Evolutionary conservation across 2,888 invertebrate species (phyloP).

Genomic region (Sinohyriopsis cumingii): DNA sequence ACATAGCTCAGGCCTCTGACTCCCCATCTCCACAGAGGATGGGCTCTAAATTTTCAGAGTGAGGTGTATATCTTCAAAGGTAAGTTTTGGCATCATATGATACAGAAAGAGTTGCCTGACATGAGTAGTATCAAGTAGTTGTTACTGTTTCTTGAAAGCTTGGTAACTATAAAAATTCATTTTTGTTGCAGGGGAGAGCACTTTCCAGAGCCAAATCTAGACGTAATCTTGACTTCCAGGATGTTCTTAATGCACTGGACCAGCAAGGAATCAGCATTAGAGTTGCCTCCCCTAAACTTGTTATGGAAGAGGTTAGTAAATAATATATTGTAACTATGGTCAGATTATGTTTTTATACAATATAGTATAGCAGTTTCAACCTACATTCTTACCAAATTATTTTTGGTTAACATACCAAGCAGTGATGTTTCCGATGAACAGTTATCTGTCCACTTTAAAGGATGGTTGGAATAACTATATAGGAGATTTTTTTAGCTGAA

Average conservation of each 20-base stretch:
- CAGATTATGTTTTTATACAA: neutral
- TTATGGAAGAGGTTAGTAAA: constrained; percentile 92
- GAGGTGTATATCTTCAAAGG: no score
- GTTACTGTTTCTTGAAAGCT: neutral
- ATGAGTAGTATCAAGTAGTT: no score
- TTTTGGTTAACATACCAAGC: no score
- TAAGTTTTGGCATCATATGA: no score
- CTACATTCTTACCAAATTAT: neutral
- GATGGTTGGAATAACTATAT: no score
- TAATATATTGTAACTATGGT: neutral
- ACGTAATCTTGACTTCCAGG: constrained; percentile 92
- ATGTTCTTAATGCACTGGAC: constrained; percentile 88
- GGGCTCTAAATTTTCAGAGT: no score
- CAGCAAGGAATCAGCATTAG: constrained; percentile 92
- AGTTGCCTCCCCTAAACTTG: constrained; percentile 98
- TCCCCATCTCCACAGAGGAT: no score
- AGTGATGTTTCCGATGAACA: no score
- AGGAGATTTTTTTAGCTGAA: no score
- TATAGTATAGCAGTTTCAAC: neutral
- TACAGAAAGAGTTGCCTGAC: no score
- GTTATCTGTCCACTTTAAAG: no score
- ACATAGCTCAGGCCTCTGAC: no score
- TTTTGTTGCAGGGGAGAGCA: constrained; percentile 86
- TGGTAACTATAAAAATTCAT: neutral
- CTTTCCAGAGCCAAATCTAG: constrained; percentile 97